phyloP scores from a whole-genome alignment of 2,797 vertebrate genomes.

The Enteromius afrohamiltoni region DNA sequence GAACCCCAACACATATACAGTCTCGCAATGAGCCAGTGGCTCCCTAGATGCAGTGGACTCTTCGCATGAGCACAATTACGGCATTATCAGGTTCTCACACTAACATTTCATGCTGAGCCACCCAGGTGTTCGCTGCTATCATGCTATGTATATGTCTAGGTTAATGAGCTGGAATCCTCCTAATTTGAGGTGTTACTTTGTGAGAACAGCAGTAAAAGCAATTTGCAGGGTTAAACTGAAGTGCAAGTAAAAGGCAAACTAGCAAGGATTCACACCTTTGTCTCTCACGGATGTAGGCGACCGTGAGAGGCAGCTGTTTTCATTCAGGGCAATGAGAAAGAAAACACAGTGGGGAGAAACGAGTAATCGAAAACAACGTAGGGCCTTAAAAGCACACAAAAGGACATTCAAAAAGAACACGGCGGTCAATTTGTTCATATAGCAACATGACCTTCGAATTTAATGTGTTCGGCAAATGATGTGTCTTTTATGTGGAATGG shows the following conservation, averaged over 20 bases:
- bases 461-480: not conserved
- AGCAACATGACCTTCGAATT: conserved; percentile 22
- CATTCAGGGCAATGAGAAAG: conserved; percentile 5
- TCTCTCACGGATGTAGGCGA: conserved; percentile 8
- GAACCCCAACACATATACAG: conserved; percentile 7
- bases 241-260: conserved; percentile 51
- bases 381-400: not conserved
- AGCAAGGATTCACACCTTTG: conserved; percentile 30
- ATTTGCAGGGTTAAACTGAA: conserved; percentile 63
- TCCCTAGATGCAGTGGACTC: conserved; percentile 14
- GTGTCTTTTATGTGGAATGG: not conserved
- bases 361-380: conserved; percentile 1
- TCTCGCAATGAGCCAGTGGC: not conserved
- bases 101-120: conserved; percentile 24
- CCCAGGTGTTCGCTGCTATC: conserved; percentile 57
- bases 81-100: conserved; percentile 16
- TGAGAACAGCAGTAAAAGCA: conserved; percentile 68
- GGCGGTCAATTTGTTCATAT: conserved; percentile 23
- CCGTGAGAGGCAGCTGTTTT: conserved; percentile 22
- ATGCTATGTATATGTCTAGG: conserved; percentile 59
- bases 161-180: conserved; percentile 67
- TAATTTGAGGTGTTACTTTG: conserved; percentile 69
- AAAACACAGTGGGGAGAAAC: not conserved
- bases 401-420: conserved; percentile 29
- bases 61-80: not conserved